These are phyloP conservation scores for Macrostomum lignano DNA, from an alignment of 1,140 invertebrate species.

Conservation along the genomic window DNA sequence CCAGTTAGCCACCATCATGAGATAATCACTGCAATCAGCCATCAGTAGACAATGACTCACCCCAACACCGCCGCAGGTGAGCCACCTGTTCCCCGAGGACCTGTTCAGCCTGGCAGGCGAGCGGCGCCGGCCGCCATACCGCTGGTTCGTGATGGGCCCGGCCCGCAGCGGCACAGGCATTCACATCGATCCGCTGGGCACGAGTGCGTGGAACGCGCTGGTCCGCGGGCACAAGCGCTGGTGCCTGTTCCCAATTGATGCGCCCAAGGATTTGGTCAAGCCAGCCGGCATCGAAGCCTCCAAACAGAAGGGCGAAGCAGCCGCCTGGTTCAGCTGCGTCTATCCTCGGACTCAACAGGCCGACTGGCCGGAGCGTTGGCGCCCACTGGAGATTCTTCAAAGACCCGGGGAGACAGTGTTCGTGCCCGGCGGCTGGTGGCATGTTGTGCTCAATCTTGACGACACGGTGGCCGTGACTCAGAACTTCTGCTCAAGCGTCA, in stretches of 20 bases:
- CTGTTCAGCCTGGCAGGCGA: slow-evolving; percentile 83
- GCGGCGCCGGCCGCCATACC: slow-evolving; percentile 65
- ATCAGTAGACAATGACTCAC: too few relatives aligned
- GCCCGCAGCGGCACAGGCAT: slow-evolving; percentile 84
- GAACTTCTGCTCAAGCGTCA: slow-evolving; percentile 64
- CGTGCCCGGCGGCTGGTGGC: slow-evolving; percentile 65
- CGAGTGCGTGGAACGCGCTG: slow-evolving; percentile 93
- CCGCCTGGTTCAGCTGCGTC: slow-evolving; percentile 84
- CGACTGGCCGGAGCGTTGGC: slow-evolving; percentile 61
- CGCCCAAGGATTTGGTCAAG: slow-evolving; percentile 73
- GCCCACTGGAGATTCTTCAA: slow-evolving; percentile 81
- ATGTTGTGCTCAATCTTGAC: slow-evolving; percentile 83
- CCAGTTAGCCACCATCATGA: too few relatives aligned
- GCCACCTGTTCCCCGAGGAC: slow-evolving; percentile 79
- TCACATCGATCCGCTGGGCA: slow-evolving; percentile 91
- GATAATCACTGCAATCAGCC: too few relatives aligned
- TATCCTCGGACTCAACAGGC: slow-evolving; percentile 71
- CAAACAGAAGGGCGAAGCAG: slow-evolving; percentile 81
- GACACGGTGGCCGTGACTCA: slow-evolving; percentile 85
- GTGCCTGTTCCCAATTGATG: slow-evolving; percentile 88
- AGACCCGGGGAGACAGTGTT: slow-evolving; percentile 86
- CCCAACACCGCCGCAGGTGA: too few relatives aligned
- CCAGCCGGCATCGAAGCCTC: slow-evolving; percentile 57
- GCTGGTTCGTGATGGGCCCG: slow-evolving; percentile 85
- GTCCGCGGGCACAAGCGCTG: slow-evolving; percentile 82